Conservation (phyloP, 1,140 invertebrate genomes). For the Bombus breviceps region DNA sequence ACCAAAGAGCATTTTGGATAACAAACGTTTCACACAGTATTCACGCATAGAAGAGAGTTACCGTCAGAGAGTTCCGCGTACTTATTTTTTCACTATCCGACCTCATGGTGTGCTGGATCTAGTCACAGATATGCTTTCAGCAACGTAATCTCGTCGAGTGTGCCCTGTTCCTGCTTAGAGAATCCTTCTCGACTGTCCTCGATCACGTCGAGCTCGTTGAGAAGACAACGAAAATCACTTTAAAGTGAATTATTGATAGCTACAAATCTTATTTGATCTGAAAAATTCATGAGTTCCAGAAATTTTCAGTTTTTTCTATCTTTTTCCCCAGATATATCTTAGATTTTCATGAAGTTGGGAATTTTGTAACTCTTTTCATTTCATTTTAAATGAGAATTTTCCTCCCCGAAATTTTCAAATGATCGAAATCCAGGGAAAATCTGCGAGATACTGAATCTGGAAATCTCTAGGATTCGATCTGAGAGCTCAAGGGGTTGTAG, state of each 20-base stretch:
- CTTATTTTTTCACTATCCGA: constrained; percentile 52
- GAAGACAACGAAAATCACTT: not conserved
- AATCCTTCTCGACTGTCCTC: constrained; percentile 23
- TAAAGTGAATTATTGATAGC: not conserved
- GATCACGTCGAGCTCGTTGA: constrained; percentile 28
- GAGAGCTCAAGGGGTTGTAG: no score
- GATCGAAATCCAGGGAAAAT: no score
- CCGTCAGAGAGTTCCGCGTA: constrained; percentile 22
- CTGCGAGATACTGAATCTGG: no score
- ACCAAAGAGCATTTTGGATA: not conserved
- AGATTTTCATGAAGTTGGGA: no score
- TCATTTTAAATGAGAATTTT: no score
- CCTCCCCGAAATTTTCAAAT: no score
- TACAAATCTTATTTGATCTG: no score
- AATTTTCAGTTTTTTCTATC: not conserved
- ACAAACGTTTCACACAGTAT: constrained; percentile 32
- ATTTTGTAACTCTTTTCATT: no score
- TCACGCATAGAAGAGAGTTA: constrained; percentile 26
- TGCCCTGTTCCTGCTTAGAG: constrained; percentile 45
- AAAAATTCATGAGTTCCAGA: no score
- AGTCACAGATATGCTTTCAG: constrained; percentile 29
- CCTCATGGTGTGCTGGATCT: not conserved
- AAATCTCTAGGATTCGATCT: no score
- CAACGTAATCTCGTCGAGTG: constrained; percentile 37
- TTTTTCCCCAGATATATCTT: no score